These are phyloP conservation scores for Amiota communis DNA, from an alignment of 2,888 invertebrate species.

Conservation along the genomic window DNA sequence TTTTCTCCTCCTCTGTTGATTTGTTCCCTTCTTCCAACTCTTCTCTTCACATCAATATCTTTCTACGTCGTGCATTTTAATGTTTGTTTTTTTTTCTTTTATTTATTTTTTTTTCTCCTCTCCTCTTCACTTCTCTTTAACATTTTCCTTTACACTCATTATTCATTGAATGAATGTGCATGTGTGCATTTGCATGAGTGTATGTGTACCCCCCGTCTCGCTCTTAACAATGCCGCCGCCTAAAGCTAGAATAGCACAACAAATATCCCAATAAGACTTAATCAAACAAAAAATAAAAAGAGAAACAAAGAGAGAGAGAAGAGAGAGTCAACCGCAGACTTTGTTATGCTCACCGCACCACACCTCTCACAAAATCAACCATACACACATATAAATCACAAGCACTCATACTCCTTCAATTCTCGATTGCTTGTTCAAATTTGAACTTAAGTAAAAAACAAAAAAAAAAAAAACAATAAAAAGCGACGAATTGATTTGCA, in stretches of 20 bases:
- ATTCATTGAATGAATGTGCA: conserved; percentile 59
- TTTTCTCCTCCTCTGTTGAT: neutral
- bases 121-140: conserved; percentile 35
- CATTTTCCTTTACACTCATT: conserved; percentile 52
- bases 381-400: conserved; percentile 8
- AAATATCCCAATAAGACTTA: conserved; percentile 37
- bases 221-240: conserved; percentile 65
- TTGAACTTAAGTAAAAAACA: conserved; percentile 61
- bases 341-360: conserved; percentile 12
- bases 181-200: neutral
- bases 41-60: conserved; percentile 41
- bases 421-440: conserved; percentile 1
- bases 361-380: neutral
- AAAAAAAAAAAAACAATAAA: conserved; percentile 30
- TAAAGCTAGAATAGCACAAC: conserved; percentile 58
- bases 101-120: conserved; percentile 33
- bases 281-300: conserved; percentile 15
- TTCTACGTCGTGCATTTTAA: conserved; percentile 54
- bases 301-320: conserved; percentile 6
- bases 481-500: conserved; percentile 61
- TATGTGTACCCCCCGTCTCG: conserved; percentile 38
- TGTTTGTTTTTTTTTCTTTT: conserved; percentile 62
- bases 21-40: conserved; percentile 33
- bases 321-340: neutral
- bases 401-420: too few species aligned